Conservation (phyloP, 2,888 invertebrate species). For the Elmis aenea region DNA sequence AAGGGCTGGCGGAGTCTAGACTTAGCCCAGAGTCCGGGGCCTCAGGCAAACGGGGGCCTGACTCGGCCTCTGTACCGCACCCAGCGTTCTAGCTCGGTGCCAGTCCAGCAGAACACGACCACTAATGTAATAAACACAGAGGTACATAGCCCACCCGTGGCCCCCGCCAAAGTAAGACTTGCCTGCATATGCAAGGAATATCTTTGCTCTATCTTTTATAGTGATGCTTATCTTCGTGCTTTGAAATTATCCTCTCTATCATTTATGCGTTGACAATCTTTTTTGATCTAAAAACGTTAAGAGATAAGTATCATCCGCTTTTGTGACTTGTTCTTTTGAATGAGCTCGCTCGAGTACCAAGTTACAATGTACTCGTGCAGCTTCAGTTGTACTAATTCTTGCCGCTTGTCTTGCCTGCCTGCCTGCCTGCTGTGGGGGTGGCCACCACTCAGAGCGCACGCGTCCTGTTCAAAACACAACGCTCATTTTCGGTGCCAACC, state of each 20-base stretch:
- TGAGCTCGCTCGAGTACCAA: conserved; percentile 34
- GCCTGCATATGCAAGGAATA: conserved; percentile 18
- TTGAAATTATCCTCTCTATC: not conserved
- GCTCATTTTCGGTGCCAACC: conserved; percentile 89
- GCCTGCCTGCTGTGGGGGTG: conserved; percentile 40
- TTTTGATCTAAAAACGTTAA: conserved; percentile 15
- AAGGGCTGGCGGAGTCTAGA: conserved; percentile 54
- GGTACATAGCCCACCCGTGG: conserved; percentile 35
- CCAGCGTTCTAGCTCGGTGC: conserved; percentile 61
- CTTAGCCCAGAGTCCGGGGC: conserved; percentile 41
- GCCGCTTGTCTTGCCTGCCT: conserved; percentile 43
- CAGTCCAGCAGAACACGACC: conserved; percentile 43
- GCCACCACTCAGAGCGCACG: conserved; percentile 54
- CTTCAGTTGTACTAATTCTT: conserved; percentile 38
- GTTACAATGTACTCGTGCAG: conserved; percentile 36
- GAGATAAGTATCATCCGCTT: conserved; percentile 23
- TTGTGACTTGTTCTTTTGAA: conserved; percentile 24
- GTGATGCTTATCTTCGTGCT: conserved; percentile 18
- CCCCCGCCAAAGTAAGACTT: conserved; percentile 44
- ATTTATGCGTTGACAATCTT: not conserved
- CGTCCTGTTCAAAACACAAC: conserved; percentile 86
- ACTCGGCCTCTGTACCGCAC: conserved; percentile 55
- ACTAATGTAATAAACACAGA: conserved; percentile 23
- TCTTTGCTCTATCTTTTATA: conserved; percentile 13
- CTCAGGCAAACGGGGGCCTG: conserved; percentile 39